Percentiles rank a stretch among this genome's conserved stretches.
These are phyloP conservation scores for Spisula subtruncata DNA, from an alignment of 2,888 invertebrate genomes.

Conservation along the genomic window DNA sequence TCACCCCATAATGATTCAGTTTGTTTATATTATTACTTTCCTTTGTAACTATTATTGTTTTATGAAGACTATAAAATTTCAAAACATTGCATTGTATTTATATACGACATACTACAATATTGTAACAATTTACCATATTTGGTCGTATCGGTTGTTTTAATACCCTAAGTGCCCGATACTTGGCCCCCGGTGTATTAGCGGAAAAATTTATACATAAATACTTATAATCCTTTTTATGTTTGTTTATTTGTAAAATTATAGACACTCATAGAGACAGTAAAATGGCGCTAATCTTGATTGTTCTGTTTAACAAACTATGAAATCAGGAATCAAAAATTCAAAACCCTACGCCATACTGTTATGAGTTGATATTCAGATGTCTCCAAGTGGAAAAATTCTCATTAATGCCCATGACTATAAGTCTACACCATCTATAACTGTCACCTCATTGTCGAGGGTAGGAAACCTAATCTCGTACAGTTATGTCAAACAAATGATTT, in stretches of 20 bases:
- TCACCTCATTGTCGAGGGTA: neutral
- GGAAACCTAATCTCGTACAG: neutral
- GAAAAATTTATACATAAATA: slow-evolving; percentile 11
- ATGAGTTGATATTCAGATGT: neutral
- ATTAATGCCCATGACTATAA: neutral
- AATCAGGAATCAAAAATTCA: neutral
- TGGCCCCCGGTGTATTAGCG: neutral
- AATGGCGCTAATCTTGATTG: slow-evolving; percentile 16
- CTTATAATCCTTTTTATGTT: slow-evolving; percentile 18
- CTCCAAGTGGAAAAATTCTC: slow-evolving; percentile 16
- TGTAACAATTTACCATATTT: slow-evolving; percentile 11
- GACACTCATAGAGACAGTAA: slow-evolving; percentile 22
- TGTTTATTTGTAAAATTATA: neutral
- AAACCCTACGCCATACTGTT: slow-evolving; percentile 1
- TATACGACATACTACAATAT: neutral
- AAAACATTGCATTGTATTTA: neutral
- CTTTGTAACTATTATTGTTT: slow-evolving; percentile 13
- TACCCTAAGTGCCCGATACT: slow-evolving; percentile 21
- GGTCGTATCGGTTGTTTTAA: slow-evolving; percentile 23
- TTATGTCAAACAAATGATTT: slow-evolving; percentile 9
- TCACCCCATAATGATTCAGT: neutral
- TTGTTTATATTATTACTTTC: neutral
- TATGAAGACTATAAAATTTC: neutral
- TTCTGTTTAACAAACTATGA: neutral
- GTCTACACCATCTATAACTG: neutral